A percentile compares a stretch with the other conserved stretches of the same genome.
Conservation (phyloP, 2,113 vertebrate species). For the Ammodytes dubius region DNA sequence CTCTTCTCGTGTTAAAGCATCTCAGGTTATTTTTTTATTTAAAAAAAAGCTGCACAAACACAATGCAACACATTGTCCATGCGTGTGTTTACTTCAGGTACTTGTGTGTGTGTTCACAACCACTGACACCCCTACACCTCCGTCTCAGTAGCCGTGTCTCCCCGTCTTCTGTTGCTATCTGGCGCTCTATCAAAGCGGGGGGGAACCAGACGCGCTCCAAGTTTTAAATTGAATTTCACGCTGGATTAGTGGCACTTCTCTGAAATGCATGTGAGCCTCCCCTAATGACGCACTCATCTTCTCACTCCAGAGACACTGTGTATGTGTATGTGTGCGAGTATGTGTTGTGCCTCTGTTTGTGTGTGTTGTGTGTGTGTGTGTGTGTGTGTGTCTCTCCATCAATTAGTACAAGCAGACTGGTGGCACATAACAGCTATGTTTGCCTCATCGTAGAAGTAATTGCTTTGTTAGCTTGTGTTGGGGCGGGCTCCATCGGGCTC, state of each 20-base stretch:
- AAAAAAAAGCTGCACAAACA: conserved; percentile 20
- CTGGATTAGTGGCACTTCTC: conserved; percentile 80
- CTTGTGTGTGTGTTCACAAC: conserved; percentile 54
- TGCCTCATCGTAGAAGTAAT: conserved; percentile 56
- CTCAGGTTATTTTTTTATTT: background rate
- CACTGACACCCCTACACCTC: conserved; percentile 25
- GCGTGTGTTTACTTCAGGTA: conserved; percentile 52
- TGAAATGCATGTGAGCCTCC: conserved; percentile 80
- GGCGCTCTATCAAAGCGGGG: conserved; percentile 76
- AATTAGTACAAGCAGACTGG: conserved; percentile 63
- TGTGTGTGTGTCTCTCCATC: conserved; percentile 60
- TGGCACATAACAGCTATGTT: conserved; percentile 66
- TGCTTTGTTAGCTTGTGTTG: conserved; percentile 50
- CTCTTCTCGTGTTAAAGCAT: conserved; percentile 4
- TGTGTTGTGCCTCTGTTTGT: conserved; percentile 9
- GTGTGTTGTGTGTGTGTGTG: conserved; percentile 9
- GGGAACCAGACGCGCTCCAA: conserved; percentile 75
- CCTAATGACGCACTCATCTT: conserved; percentile 79
- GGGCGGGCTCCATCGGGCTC: conserved; percentile 25
- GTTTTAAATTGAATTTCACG: conserved; percentile 85
- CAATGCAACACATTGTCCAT: conserved; percentile 26
- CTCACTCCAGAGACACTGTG: conserved; percentile 69
- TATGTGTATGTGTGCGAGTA: conserved; percentile 16
- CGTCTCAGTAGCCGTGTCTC: conserved; percentile 27
- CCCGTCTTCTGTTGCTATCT: conserved; percentile 71